Evolutionary conservation across 1,140 invertebrate genomes (phyloP).

Genomic region (Neotoxoptera formosana): DNA sequence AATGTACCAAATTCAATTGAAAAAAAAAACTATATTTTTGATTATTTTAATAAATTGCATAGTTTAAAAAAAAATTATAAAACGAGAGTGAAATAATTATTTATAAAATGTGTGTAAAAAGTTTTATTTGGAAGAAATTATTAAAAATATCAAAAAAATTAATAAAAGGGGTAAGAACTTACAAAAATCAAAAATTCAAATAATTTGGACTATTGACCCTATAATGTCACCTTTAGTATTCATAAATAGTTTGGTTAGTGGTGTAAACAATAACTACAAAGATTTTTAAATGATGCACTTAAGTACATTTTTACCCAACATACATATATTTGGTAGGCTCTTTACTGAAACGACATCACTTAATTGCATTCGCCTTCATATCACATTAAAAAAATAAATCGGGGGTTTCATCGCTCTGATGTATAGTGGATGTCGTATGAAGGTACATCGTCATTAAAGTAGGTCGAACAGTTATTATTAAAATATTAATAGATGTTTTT

Average conservation of each 20-base stretch:
- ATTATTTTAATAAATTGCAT: neutral
- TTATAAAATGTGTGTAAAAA: neutral
- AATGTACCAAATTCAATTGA: too few relatives aligned
- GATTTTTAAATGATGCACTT: neutral
- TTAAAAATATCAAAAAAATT: neutral
- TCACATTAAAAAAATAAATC: neutral
- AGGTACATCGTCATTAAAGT: neutral
- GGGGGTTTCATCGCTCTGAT: neutral
- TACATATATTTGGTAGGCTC: neutral
- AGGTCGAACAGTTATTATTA: neutral
- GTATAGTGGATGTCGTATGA: neutral
- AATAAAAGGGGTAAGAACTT: too few relatives aligned
- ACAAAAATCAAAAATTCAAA: neutral
- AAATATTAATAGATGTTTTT: too few relatives aligned
- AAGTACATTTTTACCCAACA: neutral
- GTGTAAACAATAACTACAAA: neutral
- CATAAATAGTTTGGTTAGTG: neutral
- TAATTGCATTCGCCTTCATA: neutral
- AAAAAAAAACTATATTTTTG: too few relatives aligned
- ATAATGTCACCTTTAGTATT: too few relatives aligned
- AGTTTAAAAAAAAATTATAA: neutral
- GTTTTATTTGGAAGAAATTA: neutral
- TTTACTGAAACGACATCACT: neutral
- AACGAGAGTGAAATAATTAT: neutral
- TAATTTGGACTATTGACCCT: too few relatives aligned